Conservation (phyloP, 2,888 invertebrate genomes). For the Escarpia spicata region DNA sequence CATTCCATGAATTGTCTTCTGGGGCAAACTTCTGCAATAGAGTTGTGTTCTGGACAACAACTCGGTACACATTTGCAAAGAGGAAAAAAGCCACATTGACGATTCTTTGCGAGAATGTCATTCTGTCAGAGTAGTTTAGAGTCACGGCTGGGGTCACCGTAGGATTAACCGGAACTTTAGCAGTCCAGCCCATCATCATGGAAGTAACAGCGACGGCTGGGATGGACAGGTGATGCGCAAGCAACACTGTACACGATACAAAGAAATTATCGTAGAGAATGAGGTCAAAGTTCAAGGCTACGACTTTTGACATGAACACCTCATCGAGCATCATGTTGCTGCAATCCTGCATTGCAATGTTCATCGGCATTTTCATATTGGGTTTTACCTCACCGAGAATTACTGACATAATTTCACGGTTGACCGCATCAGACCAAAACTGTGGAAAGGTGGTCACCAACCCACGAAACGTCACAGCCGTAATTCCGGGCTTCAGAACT, state of each 20-base stretch:
- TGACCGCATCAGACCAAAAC: no score
- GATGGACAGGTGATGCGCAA: conserved; percentile 35
- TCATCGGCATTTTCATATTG: neutral
- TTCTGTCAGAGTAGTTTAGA: neutral
- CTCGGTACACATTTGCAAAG: neutral
- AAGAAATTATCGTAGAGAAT: neutral
- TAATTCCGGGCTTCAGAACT: no score
- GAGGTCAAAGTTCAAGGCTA: no score
- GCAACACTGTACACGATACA: no score
- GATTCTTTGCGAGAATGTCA: neutral
- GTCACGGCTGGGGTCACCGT: neutral
- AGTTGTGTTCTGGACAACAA: neutral
- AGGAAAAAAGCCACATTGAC: neutral
- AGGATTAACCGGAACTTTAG: conserved; percentile 14
- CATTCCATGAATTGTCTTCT: neutral
- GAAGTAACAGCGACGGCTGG: conserved; percentile 31
- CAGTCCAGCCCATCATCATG: neutral
- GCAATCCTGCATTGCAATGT: no score
- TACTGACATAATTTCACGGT: no score
- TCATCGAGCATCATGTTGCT: no score
- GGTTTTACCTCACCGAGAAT: no score
- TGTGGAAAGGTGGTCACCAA: no score
- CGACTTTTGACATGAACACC: no score
- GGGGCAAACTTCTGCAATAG: neutral
- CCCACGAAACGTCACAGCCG: no score